Evolutionary conservation across 92 coral and sea anemone genomes (phyloP), one percentile per base, ranked within the genome.

Genomic region (Hydrozoanthus gracilis): DNA sequence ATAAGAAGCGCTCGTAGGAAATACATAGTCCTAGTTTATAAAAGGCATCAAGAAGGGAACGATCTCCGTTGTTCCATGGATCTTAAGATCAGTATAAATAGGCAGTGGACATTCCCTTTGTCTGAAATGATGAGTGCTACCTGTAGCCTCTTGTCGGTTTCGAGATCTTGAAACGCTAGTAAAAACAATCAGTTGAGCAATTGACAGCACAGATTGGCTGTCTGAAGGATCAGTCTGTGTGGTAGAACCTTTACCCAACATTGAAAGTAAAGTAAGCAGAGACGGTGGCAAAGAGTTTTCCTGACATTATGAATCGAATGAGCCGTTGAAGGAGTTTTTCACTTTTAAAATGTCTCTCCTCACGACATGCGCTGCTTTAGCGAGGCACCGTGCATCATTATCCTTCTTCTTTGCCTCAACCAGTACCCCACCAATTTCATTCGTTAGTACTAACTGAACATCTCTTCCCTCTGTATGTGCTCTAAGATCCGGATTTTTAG

Each of bases 51-150:
- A 79, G 66, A 49, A 79, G 84, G 76, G 52, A 71, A 58, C 84
- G 67, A 45, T 58, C 71, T 66, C 84, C 14, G 84, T 79, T 66
- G 71, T 79, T 79, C 69, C 84, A 66, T 79, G 16, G 52, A 79
- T 79, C 71, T 79, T 79, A 61, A 79, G 84, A 79, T 72, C 84
- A 58, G 84, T 66, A 79, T 58, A 79, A 56, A 79, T 79, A 46
- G 84, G 71, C 56, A 86, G 83, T 75, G 83, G 88, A 65, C 82
- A 73, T 71, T 79, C 90, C 73, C 90, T 87, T 18, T 8, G 71
- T 78, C 90, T 87, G 70, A 78, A 58, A 55, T 79, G 86, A 73
- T 44, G 88, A 60, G 69, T 73, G 76, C 65, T 80, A n/a, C 71
- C 89, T 18, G 73, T 76, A 62, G 71, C 82, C 80, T 84, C 79